These are phyloP conservation scores for Porites lutea DNA, from an alignment of 64 coral and sea anemone genomes.

Conservation along the genomic window DNA sequence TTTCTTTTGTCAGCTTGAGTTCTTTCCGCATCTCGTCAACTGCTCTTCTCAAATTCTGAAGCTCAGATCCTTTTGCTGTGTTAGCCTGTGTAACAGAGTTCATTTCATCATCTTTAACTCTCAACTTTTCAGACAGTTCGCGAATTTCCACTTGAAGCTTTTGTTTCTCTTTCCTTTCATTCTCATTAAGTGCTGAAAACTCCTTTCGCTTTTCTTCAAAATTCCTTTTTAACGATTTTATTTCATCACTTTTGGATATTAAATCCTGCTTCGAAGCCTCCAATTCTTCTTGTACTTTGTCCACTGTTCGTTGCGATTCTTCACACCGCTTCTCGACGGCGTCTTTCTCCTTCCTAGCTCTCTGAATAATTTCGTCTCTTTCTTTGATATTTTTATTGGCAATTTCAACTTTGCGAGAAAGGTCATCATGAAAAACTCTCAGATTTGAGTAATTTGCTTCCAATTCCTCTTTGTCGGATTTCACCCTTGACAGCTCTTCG, in stretches of 20 bases:
- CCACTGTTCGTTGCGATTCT: conserved; percentile 53
- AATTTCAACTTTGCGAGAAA: conserved; percentile 59
- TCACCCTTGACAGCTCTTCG: conserved; percentile 63
- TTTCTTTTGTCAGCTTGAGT: conserved; percentile 41
- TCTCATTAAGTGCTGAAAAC: conserved; percentile 51
- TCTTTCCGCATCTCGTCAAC: conserved; percentile 75
- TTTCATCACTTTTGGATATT: conserved; percentile 63
- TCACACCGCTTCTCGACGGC: conserved; percentile 39
- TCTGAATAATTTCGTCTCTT: conserved; percentile 55
- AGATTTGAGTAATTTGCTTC: conserved; percentile 62
- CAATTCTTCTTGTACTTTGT: conserved; percentile 62
- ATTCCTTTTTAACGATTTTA: conserved; percentile 53
- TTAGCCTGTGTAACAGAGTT: conserved; percentile 37
- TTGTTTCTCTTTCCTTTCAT: conserved; percentile 57
- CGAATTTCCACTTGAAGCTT: conserved; percentile 58
- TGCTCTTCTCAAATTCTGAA: conserved; percentile 31
- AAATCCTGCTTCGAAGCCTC: conserved; percentile 43
- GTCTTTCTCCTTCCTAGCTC: conserved; percentile 54
- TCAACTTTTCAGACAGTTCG: conserved; percentile 54
- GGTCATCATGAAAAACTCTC: conserved; percentile 44
- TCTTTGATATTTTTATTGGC: conserved; percentile 35
- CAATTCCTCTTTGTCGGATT: conserved; percentile 73
- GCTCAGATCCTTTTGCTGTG: conserved; percentile 57
- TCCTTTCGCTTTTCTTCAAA: conserved; percentile 64
- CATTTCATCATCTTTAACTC: conserved; percentile 38